Evolutionary conservation across 2,888 invertebrate genomes (phyloP).

Genomic region (Campoplex capitator): DNA sequence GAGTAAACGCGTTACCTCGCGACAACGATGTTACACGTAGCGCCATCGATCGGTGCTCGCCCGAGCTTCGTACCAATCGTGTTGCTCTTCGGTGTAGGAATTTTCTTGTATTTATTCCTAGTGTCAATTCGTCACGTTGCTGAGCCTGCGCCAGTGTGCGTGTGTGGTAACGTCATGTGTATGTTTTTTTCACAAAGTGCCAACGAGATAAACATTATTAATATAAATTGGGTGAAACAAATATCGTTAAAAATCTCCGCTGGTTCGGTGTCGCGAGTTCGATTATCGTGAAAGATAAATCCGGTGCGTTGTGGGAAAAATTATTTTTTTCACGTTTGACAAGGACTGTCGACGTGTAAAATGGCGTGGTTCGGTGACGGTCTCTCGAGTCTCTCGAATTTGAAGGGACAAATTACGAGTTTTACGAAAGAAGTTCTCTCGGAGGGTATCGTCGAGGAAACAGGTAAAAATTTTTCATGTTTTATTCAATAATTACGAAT

Average conservation of each 20-base stretch:
- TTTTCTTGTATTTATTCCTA: constrained; percentile 35
- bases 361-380: constrained; percentile 84
- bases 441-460: constrained; percentile 89
- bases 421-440: constrained; percentile 95
- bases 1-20: too few relatives aligned
- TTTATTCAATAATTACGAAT: not conserved
- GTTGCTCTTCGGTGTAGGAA: constrained; percentile 19
- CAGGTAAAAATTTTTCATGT: constrained; percentile 83
- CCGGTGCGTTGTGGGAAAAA: constrained; percentile 15
- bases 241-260: constrained; percentile 39
- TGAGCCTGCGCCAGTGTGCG: constrained; percentile 48
- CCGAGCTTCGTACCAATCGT: not conserved
- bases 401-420: constrained; percentile 95
- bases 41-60: constrained; percentile 16
- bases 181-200: constrained; percentile 63
- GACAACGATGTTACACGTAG: not conserved
- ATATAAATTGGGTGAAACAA: constrained; percentile 58
- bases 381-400: constrained; percentile 85
- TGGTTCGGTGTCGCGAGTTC: constrained; percentile 21
- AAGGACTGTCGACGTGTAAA: constrained; percentile 80
- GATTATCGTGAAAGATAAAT: not conserved
- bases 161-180: constrained; percentile 50
- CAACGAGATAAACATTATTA: constrained; percentile 46
- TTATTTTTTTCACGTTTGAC: constrained; percentile 43
- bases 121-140: constrained; percentile 65